phyloP scores from a whole-genome alignment of 2,888 invertebrate species.

The Antheraea assamensis region DNA sequence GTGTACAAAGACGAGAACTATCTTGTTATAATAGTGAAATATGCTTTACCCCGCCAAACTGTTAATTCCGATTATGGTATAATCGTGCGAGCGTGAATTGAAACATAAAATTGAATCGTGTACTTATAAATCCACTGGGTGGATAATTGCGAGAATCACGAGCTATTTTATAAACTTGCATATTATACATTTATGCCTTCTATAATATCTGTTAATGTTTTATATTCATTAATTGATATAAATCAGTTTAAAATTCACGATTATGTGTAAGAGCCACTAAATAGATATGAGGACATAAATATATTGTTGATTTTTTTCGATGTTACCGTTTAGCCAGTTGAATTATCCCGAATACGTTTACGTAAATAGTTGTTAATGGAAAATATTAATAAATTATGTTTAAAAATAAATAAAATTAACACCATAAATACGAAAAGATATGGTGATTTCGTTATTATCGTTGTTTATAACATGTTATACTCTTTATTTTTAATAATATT shows the following conservation, averaged over 20 bases:
- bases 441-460: not conserved
- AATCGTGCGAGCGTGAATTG: conserved; percentile 66
- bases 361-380: not conserved
- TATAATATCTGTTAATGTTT: conserved; percentile 34
- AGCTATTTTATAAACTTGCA: conserved; percentile 69
- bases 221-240: conserved; percentile 21
- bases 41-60: conserved; percentile 58
- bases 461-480: conserved; percentile 3
- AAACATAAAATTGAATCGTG: conserved; percentile 43
- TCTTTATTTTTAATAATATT: conserved; percentile 9
- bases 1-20: conserved; percentile 55
- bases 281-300: conserved; percentile 22
- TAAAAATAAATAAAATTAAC: not conserved
- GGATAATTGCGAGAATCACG: conserved; percentile 55
- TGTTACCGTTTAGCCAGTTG: conserved; percentile 27
- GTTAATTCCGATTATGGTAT: conserved; percentile 46
- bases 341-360: conserved; percentile 2
- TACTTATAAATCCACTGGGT: conserved; percentile 31
- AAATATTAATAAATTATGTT: conserved; percentile 10
- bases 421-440: not conserved
- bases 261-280: conserved; percentile 17
- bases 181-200: conserved; percentile 69
- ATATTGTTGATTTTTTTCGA: conserved; percentile 30
- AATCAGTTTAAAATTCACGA: conserved; percentile 21
- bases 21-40: conserved; percentile 48